Conservation (phyloP, 1,140 invertebrate species). For the Eurosta solidaginis region DNA sequence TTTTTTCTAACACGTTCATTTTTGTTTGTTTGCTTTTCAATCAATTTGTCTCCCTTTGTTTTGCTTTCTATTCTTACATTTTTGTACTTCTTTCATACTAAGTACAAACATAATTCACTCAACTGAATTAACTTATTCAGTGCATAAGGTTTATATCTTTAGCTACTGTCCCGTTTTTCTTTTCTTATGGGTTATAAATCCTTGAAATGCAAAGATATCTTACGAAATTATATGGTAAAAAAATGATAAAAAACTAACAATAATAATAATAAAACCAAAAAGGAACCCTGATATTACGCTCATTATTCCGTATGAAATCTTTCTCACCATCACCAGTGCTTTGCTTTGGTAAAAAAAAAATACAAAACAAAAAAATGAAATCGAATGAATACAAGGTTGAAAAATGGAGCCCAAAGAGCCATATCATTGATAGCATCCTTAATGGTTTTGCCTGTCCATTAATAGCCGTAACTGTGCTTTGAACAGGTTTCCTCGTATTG, state of each 20-base stretch:
- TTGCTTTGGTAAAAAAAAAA: not conserved
- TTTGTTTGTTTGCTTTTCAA: not conserved
- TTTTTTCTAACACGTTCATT: too few species aligned
- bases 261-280: too few species aligned
- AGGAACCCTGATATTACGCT: too few species aligned
- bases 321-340: too few species aligned
- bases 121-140: conserved; percentile 5
- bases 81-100: not conserved
- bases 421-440: not conserved
- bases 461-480: not conserved
- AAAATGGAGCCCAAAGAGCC: not conserved
- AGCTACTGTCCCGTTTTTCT: not conserved
- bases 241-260: not conserved
- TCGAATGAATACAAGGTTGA: not conserved
- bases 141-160: not conserved
- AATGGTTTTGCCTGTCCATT: not conserved
- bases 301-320: too few species aligned
- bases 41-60: not conserved
- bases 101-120: not conserved
- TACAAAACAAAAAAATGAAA: not conserved
- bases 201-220: not conserved
- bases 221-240: not conserved
- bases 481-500: not conserved
- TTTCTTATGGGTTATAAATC: not conserved
- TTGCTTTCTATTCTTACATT: not conserved